phyloP scores from a whole-genome alignment of 2,113 vertebrate species.

The Antechinus flavipes region DNA sequence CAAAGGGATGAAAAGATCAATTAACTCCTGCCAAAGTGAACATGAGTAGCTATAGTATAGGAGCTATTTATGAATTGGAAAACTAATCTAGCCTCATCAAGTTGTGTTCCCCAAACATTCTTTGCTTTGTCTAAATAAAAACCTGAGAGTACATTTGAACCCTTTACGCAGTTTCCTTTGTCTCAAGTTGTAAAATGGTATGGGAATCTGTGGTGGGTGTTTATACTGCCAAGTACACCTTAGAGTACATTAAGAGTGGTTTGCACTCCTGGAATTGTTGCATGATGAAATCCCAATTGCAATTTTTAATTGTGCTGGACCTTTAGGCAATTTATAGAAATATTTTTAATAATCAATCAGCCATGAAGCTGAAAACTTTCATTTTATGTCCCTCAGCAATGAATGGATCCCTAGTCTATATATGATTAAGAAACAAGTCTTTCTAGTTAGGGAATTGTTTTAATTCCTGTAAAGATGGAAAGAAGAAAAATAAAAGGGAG shows the following conservation, averaged over 20 bases:
- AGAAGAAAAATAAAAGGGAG: slow-evolving; percentile 1
- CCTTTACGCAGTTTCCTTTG: background rate
- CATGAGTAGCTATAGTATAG: background rate
- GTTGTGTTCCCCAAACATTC: background rate
- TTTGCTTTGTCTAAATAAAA: background rate
- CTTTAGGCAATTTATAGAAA: slow-evolving; percentile 64
- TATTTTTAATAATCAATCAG: slow-evolving; percentile 79
- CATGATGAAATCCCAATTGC: slow-evolving; percentile 44
- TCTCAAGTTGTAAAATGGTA: background rate
- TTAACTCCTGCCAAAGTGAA: background rate
- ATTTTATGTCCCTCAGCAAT: slow-evolving; percentile 71
- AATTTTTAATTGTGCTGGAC: slow-evolving; percentile 77
- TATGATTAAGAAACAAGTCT: slow-evolving; percentile 68
- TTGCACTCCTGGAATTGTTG: slow-evolving; percentile 15
- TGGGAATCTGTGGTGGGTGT: rapidly evolving
- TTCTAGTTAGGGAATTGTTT: slow-evolving; percentile 55
- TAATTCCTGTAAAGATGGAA: slow-evolving; percentile 49
- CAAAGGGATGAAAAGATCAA: background rate
- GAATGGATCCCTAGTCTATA: slow-evolving; percentile 76
- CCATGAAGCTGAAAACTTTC: slow-evolving; percentile 74
- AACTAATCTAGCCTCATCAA: background rate
- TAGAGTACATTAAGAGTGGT: rapidly evolving
- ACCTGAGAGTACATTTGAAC: background rate
- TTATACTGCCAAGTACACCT: rapidly evolving
- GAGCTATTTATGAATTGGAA: background rate